Base-by-base conservation (phyloP, 1,140 invertebrate genomes). In the Aphaenogaster ashmeadi region DNA sequence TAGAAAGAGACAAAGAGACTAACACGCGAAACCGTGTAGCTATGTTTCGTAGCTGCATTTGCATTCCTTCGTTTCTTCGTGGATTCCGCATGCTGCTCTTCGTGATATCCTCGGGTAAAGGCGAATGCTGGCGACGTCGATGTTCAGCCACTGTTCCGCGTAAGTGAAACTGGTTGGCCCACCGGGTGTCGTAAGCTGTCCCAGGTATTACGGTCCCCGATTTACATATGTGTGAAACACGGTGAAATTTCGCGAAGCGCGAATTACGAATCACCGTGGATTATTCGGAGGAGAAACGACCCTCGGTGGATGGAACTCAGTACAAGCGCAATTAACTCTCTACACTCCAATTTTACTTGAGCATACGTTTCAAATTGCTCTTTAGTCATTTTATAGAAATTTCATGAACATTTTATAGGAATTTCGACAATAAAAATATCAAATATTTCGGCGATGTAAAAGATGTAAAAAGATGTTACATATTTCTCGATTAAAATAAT, bases 81-180 rank as follows among this genome's bases (percentile, higher is more conserved):
- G 41, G 69, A 84, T 84, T 75, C 54, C 69, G 13, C 54, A 38
- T 50, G 33, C 69, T 58, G 15, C 54, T 84, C 69, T 84, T 84
- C 54, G 69, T 60, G 80, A 74, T 87, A 83, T 87, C 47, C 79
- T 33, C 66, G 58, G 13, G 41, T 66, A 86, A 86, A 78, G 62
- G 66, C 78, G 78, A 64, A 64, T 36, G 38, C 15, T 4, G 60
- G 47, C 47, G 86, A 67, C 67, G 86, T 84, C 79, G 69, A 87
- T 87, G 86, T 87, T 75, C 78, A 80, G 72, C 87, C 77, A 74
- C 69, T 89, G 88, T 87, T 87, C 58, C 87, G 71, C 88, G 90
- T 91, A 92, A 92, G 91, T 92, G 88, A 88, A 92, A 92, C 90
- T 92, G 91, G 91, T 92, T 89, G 89, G 88, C 87, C 91, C 89